Conservation (phyloP, 2,797 vertebrate species). For the Enteromius afrohamiltoni region DNA sequence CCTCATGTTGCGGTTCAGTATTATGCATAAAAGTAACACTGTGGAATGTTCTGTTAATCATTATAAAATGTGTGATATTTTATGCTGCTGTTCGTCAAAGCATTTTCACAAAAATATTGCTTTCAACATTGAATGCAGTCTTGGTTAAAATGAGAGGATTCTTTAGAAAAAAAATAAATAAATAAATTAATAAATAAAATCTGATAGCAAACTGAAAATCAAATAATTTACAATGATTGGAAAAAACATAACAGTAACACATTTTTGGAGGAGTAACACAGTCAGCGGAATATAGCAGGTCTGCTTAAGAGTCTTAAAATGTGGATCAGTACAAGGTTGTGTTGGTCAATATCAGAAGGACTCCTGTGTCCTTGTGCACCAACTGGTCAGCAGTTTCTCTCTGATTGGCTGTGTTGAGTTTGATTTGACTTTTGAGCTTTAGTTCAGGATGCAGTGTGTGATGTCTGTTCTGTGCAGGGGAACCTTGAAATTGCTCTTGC, state of each 20-base stretch:
- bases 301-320: neutral
- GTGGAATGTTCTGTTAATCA: neutral
- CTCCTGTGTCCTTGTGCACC: slow-evolving; percentile 18
- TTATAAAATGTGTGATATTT: neutral
- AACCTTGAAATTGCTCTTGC: slow-evolving; percentile 51
- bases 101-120: no score
- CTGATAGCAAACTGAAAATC: neutral
- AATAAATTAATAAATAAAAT: neutral
- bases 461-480: slow-evolving; percentile 42
- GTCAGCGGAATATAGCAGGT: neutral
- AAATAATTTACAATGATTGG: neutral
- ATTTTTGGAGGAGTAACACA: neutral
- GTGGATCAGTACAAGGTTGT: slow-evolving; percentile 19
- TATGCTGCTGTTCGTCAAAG: neutral
- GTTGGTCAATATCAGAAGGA: neutral
- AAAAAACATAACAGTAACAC: neutral
- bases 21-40: neutral
- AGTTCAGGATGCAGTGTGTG: slow-evolving; percentile 31
- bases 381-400: slow-evolving; percentile 19
- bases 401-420: slow-evolving; percentile 12
- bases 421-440: slow-evolving; percentile 20
- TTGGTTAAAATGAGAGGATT: neutral
- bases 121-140: neutral
- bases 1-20: neutral
- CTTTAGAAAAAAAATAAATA: no score